Evolutionary conservation across 2,888 invertebrate species (phyloP).

Genomic region (Rotaria socialis): DNA sequence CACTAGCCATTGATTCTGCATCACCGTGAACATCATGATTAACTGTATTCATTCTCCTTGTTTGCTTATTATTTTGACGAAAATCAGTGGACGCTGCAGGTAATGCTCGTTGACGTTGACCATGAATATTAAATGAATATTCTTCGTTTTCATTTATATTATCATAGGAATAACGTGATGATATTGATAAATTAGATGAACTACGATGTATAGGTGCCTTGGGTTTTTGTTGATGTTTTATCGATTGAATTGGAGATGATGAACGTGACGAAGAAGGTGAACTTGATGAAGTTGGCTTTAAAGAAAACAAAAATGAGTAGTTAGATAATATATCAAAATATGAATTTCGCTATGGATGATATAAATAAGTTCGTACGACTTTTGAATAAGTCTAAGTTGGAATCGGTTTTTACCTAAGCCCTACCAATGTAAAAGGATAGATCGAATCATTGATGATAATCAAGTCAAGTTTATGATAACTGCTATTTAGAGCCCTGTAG

Average conservation of each 20-base stretch:
- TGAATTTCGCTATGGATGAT: no score
- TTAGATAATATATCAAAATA: no score
- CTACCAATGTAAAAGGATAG: no score
- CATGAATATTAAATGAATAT: neutral
- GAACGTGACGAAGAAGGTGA: neutral
- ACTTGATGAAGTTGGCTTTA: neutral
- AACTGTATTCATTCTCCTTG: neutral
- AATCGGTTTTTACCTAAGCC: no score
- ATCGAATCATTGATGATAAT: no score
- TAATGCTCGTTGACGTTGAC: neutral
- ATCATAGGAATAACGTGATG: slow-evolving; percentile 5
- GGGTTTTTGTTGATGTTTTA: neutral
- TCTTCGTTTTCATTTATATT: slow-evolving; percentile 10
- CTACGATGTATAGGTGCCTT: neutral
- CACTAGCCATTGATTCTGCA: neutral
- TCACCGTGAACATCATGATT: neutral
- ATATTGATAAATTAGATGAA: neutral
- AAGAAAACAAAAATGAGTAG: neutral
- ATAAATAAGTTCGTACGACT: no score
- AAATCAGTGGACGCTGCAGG: neutral
- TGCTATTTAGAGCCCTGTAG: no score
- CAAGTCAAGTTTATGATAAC: no score
- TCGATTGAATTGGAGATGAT: neutral
- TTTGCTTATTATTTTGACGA: neutral
- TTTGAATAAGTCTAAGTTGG: no score